Evolutionary conservation across 2,113 vertebrate species (phyloP).

Genomic region (Ctenomys sociabilis): DNA sequence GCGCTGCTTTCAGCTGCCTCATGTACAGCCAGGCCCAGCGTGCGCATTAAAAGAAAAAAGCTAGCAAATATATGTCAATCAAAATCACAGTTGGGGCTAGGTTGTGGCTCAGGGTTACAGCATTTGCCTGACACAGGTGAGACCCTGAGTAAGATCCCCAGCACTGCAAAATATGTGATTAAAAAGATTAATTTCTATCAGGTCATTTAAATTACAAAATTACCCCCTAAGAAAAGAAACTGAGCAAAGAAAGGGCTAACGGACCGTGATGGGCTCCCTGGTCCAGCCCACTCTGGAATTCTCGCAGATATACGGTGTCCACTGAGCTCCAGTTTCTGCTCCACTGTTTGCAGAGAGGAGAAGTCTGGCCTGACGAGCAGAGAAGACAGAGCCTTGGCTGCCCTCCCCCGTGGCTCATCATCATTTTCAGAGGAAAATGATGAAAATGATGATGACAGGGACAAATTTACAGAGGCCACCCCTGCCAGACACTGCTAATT

Average conservation of each 20-base stretch:
- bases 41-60: constrained; percentile 47
- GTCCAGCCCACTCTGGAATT: constrained; percentile 58
- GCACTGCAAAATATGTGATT: not conserved
- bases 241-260: constrained; percentile 70
- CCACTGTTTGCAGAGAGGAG: constrained; percentile 69
- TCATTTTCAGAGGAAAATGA: too few species aligned
- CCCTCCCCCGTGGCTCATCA: constrained; percentile 65
- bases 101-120: not conserved
- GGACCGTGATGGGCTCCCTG: constrained; percentile 49
- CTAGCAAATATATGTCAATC: not conserved
- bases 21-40: constrained; percentile 63
- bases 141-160: not conserved
- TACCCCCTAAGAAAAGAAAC: constrained; percentile 45
- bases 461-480: not conserved
- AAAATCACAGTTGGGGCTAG: not conserved
- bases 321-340: too few species aligned
- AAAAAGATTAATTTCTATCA: not conserved
- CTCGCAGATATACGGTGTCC: constrained; percentile 52
- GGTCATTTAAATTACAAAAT: not conserved
- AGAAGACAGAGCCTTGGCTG: constrained; percentile 58
- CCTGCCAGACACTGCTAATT: not conserved
- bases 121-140: not conserved
- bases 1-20: constrained; percentile 70
- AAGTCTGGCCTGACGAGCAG: constrained; percentile 65
- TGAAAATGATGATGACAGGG: constrained; percentile 9